These are phyloP conservation scores for Stichopus chloronotus DNA, from an alignment of 35 echinoderm and acorn worm genomes.

Conservation along the genomic window DNA sequence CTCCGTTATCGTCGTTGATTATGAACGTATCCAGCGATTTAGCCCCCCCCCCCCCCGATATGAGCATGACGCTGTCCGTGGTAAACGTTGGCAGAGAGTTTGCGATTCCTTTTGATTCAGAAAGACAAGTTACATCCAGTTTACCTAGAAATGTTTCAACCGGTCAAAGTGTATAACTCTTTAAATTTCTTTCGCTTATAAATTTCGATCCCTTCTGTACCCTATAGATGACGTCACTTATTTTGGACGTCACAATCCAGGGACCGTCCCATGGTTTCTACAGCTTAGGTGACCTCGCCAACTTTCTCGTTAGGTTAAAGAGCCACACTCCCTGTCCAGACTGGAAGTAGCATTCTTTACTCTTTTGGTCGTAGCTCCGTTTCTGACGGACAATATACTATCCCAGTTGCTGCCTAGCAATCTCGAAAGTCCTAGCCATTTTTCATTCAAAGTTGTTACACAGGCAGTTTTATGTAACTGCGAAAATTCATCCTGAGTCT, in stretches of 20 bases:
- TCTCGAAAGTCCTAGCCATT: constrained; percentile 28
- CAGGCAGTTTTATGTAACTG: neutral
- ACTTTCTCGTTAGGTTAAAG: constrained; percentile 50
- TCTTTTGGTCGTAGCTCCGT: constrained; percentile 25
- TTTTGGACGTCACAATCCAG: neutral
- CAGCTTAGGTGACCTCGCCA: constrained; percentile 14
- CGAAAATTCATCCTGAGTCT: neutral
- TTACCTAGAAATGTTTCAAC: constrained; percentile 14
- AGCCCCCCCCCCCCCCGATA: too few species aligned
- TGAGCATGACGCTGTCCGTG: too few species aligned
- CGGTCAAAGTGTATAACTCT: constrained; percentile 39
- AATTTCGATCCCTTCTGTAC: constrained; percentile 2
- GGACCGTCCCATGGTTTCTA: constrained; percentile 68
- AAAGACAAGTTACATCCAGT: neutral
- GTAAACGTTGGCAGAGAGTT: too few species aligned
- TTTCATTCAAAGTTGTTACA: neutral
- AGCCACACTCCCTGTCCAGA: constrained; percentile 36
- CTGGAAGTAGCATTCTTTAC: neutral
- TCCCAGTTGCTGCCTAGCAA: constrained; percentile 18
- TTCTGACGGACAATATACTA: constrained; percentile 57
- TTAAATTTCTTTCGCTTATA: neutral
- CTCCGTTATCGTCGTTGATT: too few species aligned
- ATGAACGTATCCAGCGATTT: too few species aligned
- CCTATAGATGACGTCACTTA: constrained; percentile 49
- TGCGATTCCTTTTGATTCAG: too few species aligned